phyloP scores from a whole-genome alignment of 2,797 vertebrate species.

The Hemitrygon akajei region DNA sequence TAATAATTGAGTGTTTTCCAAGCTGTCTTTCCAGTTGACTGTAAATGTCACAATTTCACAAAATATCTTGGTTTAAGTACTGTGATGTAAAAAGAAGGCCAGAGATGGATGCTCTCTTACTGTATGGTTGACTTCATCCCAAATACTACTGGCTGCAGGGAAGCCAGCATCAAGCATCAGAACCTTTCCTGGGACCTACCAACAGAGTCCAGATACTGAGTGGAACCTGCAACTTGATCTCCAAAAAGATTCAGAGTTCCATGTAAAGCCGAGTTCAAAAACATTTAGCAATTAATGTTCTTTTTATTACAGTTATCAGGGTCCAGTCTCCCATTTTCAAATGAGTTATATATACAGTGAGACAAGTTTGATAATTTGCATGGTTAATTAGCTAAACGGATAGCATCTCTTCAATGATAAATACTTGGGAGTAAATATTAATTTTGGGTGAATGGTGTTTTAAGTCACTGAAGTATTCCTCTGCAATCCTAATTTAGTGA shows the following conservation, averaged over 20 bases:
- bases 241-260: background rate
- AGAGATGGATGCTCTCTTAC: background rate
- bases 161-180: background rate
- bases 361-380: background rate
- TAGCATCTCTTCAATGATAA: background rate
- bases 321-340: background rate
- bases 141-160: background rate
- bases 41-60: background rate
- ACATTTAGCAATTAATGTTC: background rate
- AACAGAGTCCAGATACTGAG: background rate
- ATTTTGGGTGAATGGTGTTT: background rate
- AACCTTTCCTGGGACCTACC: background rate
- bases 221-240: background rate
- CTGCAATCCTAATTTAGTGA: background rate
- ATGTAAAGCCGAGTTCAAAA: background rate
- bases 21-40: background rate
- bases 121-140: background rate
- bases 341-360: background rate
- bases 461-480: background rate
- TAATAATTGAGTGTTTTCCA: background rate
- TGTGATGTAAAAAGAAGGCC: background rate
- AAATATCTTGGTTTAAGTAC: conserved; percentile 4
- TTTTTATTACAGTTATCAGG: background rate
- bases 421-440: background rate
- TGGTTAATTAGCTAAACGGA: background rate